Evolutionary conservation across 2,797 vertebrate genomes (phyloP), one percentile per base, ranked within the genome.

Genomic region (Odontamblyopus lacepedii): DNA sequence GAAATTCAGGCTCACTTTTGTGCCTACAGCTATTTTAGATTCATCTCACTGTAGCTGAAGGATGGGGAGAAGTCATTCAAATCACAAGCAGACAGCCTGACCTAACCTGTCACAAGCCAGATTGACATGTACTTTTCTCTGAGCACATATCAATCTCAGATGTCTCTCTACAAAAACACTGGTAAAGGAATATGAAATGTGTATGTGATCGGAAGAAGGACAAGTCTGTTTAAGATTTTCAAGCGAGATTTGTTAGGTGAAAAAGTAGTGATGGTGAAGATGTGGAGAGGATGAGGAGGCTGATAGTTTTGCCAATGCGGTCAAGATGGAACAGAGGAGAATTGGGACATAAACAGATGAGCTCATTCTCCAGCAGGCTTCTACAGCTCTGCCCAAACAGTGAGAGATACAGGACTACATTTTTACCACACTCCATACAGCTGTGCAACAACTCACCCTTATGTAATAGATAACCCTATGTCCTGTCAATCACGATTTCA

Each of bases 11-110:
- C 44, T 66, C 16, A 27, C 26, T 29, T 66, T 66, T 51, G 44
- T 51, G 64, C 64, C 64, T 30, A 23, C 44, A 48, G 64, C 23
- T 18, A 51, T 19, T 50, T 50, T 66, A 4, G 12, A 66, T 66
- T 66, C 5, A n/a, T 48, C n/a, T n/a, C 6, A 64, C 2, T 8
- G 2, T n/a, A 3, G 23, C 11, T 15, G 38, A 44, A 26, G 38
- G 35, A 48, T 13, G 15, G 44, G 12, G 16, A n/a, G 32, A 63
- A 13, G 56, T 59, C 56, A 27, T 35, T 29, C 59, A 30, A 29
- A 29, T 30, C 1, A 18, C 4, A 15, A 19, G 18, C 60, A 19
- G 60, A 62, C 60, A 38, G 60, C 9, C n/a, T 26, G 62, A 63
- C 62, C 62, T 35, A 19, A 63, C 19, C 62, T 44, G 35, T 41